phyloP scores from a whole-genome alignment of 2,888 invertebrate genomes.

The Microctonus hyperodae region DNA sequence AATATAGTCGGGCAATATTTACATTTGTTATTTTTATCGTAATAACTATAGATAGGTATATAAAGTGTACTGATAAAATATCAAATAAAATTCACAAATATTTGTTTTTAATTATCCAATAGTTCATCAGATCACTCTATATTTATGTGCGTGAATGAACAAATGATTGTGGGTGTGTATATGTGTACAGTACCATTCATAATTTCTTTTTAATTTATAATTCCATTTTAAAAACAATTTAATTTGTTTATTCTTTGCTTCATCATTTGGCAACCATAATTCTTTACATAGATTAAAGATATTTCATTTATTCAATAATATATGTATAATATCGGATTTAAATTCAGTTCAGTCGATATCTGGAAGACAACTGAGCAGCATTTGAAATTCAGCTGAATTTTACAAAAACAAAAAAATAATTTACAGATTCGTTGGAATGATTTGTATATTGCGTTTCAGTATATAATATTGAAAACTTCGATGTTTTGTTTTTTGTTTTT shows the following conservation, averaged over 20 bases:
- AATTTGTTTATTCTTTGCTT: not conserved
- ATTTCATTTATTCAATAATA: not conserved
- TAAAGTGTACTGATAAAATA: too few relatives aligned
- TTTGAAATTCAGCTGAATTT: conserved; percentile 5
- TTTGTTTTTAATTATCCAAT: not conserved
- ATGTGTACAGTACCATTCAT: conserved; percentile 1
- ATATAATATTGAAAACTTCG: not conserved
- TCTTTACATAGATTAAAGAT: conserved; percentile 23
- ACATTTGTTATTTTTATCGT: conserved; percentile 11
- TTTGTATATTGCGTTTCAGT: not conserved
- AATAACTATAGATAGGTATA: not conserved
- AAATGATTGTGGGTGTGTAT: too few relatives aligned
- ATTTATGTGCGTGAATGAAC: not conserved
- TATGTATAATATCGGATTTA: conserved; percentile 2
- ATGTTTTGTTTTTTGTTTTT: not conserved
- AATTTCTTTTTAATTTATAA: too few relatives aligned
- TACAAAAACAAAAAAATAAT: too few relatives aligned
- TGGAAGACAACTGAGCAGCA: conserved; percentile 16
- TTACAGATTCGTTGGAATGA: not conserved
- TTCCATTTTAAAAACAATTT: not conserved
- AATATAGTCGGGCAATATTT: conserved; percentile 13
- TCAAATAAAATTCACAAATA: too few relatives aligned
- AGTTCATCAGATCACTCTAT: too few relatives aligned
- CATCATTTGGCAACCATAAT: conserved; percentile 18
- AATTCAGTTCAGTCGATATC: conserved; percentile 5